Percentiles rank a stretch among this genome's conserved stretches.
These are phyloP conservation scores for Caligus rogercresseyi DNA, from an alignment of 1,140 invertebrate species.

Conservation along the genomic window DNA sequence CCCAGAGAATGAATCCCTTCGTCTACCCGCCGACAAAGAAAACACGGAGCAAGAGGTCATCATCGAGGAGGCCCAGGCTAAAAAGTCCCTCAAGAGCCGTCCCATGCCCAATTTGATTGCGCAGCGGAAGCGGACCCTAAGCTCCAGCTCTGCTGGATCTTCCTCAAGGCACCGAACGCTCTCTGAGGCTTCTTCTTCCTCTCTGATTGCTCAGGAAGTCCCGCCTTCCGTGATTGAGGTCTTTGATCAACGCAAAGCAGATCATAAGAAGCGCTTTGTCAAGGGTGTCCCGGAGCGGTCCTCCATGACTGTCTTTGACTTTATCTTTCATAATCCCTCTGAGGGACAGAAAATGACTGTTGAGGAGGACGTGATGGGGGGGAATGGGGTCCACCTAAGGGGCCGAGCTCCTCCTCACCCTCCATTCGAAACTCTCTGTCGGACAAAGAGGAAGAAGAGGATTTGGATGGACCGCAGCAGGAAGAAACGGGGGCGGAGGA, in stretches of 20 bases:
- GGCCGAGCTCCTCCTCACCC: neutral
- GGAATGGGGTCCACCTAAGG: too few relatives aligned
- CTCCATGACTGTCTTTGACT: slow-evolving; percentile 66
- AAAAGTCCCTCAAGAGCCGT: neutral
- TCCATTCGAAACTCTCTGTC: neutral
- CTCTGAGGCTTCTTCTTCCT: neutral
- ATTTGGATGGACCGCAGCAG: slow-evolving; percentile 22
- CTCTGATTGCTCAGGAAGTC: too few relatives aligned
- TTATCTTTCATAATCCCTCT: slow-evolving; percentile 69
- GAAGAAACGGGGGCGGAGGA: too few relatives aligned
- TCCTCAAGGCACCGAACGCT: neutral
- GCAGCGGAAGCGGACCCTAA: neutral
- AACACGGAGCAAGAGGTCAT: neutral
- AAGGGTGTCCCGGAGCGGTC: slow-evolving; percentile 40
- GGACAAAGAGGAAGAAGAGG: slow-evolving; percentile 17
- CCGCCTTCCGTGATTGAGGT: neutral
- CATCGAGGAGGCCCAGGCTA: neutral
- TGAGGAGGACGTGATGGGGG: too few relatives aligned
- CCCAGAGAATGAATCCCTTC: neutral
- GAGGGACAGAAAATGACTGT: slow-evolving; percentile 20
- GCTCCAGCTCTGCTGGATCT: neutral
- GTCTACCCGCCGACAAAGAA: neutral
- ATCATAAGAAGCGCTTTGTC: slow-evolving; percentile 39
- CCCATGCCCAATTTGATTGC: neutral
- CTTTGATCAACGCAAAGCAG: slow-evolving; percentile 26